Evolutionary conservation across 1,140 invertebrate species (phyloP).

Genomic region (Pseudoatta argentina): DNA sequence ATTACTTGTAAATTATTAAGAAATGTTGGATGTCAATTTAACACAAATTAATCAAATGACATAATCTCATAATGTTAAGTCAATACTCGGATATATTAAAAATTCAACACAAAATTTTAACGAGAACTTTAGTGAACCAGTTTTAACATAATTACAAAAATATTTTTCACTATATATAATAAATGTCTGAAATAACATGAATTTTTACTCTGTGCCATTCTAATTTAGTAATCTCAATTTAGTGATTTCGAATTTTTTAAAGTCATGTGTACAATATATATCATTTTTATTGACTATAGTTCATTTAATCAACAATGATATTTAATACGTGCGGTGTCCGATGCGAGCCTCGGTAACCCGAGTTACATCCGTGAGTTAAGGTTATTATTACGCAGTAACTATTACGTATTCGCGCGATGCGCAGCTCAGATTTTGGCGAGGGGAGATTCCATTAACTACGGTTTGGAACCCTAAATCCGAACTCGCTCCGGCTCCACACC

Average conservation of each 20-base stretch:
- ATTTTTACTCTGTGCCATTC: neutral
- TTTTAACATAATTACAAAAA: too few relatives aligned
- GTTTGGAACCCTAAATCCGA: slow-evolving; percentile 40
- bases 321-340: slow-evolving; percentile 15
- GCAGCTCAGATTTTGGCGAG: slow-evolving; percentile 44
- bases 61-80: too few relatives aligned
- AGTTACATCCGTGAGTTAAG: slow-evolving; percentile 42
- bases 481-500: neutral
- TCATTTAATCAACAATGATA: slow-evolving; percentile 18
- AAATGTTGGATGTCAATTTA: too few relatives aligned
- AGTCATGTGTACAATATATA: too few relatives aligned
- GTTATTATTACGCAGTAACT: slow-evolving; percentile 58
- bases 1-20: too few relatives aligned
- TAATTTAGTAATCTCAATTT: neutral
- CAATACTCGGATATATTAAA: too few relatives aligned
- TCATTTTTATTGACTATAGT: neutral
- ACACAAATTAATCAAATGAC: too few relatives aligned
- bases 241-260: neutral
- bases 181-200: neutral
- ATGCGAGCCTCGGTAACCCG: slow-evolving; percentile 14
- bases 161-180: neutral
- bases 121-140: too few relatives aligned
- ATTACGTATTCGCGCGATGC: slow-evolving; percentile 50
- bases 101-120: too few relatives aligned
- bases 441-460: slow-evolving; percentile 55